Evolutionary conservation across 2,113 vertebrate genomes (phyloP), one percentile per base, ranked within the genome.

Genomic region (Lepus europaeus): DNA sequence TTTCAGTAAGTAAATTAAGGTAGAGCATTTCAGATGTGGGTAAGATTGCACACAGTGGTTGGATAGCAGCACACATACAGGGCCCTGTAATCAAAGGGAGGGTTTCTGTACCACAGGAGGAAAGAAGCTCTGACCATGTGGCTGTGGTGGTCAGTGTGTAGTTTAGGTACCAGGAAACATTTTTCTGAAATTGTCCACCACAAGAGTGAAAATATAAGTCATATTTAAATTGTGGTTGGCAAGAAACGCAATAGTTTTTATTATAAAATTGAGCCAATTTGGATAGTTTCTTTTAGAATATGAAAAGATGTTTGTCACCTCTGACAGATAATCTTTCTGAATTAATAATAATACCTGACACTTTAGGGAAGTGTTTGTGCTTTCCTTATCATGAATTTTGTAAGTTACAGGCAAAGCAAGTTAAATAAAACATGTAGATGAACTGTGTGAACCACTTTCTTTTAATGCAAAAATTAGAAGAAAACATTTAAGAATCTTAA

Each of bases 191-290:
- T 45, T 77, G 0, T 82, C 2, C 8, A 45, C 45, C 45, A 45
- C 56, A 29, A 79, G 59, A 63, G 22, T 72, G 29, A 80, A 94
- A 53, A 39, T 78, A 25, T 45, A 45, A 45, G 17, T 49, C 8
- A 82, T 66, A 64, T 73, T 63, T 76, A 45, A 80, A 78, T 80
- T 13, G 66, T 56, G 6, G 0, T 33, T 51, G 33, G 22, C 3
- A 45, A 85, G 27, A 80, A 64, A 49, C 4, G 87, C 49, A 49
- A 29, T 6, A 83, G 20, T 53, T 68, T 73, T 89, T 90, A 33
- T 23, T 68, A 33, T 73, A 74, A 78, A 94, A 83, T 90, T 49
- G 61, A 72, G 31, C 39, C 87, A 80, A 59, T 76, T 12, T 69
- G n/a, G 11, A 23, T 25, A 39, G 23, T 25, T 69, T 90, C 49